These are phyloP conservation scores for Eulacestoma nigropectus DNA, from an alignment of 2,113 vertebrate species.

Conservation along the genomic window DNA sequence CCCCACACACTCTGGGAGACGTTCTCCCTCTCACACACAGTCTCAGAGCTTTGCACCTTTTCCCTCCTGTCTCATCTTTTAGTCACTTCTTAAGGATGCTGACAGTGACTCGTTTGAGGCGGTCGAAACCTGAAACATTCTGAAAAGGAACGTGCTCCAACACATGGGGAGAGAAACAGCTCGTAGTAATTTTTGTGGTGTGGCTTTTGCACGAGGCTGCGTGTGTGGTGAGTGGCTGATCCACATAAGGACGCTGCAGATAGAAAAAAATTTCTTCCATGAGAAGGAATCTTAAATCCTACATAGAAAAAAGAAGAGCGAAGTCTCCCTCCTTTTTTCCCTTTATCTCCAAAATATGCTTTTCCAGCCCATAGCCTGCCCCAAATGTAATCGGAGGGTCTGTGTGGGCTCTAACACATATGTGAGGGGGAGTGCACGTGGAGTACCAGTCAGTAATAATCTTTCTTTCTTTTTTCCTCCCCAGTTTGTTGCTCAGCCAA, in stretches of 20 bases:
- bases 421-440: neutral
- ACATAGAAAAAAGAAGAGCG: neutral
- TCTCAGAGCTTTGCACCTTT: neutral
- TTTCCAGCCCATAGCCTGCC: neutral
- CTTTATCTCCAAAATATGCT: neutral
- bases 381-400: neutral
- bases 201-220: neutral
- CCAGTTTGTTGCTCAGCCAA: constrained; percentile 96
- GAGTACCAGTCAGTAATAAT: neutral
- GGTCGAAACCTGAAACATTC: neutral
- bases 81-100: neutral
- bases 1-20: neutral
- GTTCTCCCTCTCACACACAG: neutral
- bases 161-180: neutral
- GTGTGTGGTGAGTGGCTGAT: neutral
- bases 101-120: neutral
- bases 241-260: neutral
- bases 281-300: neutral
- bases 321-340: neutral
- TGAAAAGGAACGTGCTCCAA: neutral
- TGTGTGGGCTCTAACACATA: neutral
- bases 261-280: neutral
- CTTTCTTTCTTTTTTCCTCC: neutral
- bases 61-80: neutral
- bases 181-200: neutral